Base-by-base conservation (phyloP, 2,888 invertebrate genomes). In the Dynastes grantii region DNA sequence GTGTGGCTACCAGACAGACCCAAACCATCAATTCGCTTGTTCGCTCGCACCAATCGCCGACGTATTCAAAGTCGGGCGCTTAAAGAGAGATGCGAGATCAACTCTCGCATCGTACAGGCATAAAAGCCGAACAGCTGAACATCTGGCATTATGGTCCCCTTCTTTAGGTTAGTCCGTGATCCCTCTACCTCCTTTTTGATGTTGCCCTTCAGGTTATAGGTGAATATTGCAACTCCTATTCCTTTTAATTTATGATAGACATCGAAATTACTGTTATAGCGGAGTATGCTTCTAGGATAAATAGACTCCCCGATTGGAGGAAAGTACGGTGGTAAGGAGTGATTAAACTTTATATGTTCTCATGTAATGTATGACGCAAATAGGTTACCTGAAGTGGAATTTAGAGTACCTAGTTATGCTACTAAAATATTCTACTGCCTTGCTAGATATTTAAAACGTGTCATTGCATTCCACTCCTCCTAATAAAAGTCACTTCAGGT, bases 1-100 rank as follows among this genome's bases (percentile, higher is more conserved):
- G 86, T 87, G 87, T 87, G 88, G 85, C 87, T 83, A 81, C 85
- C 89, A 84, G 90, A 88, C 87, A 89, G 88, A 87, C 87, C 88
- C 86, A 88, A 86, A 81, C 84, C 88, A 86, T 88, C 88, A 76
- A 79, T 82, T 79, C 68, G 61, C 78, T 80, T 73, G 81, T 90
- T 83, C 90, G 71, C 70, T 84, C 81, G 77, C 58, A 77, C 77
- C 73, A 63, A 58, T 37, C 32, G 22, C 37, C 29, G 70, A 40
- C 29, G n/a, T 55, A 75, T 77, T 61, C 27, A 71, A 45, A 58
- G 76, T 67, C 55, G 76, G 80, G 81, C 80, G 80, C 78, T 79
- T 78, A 80, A 80, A 84, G 77, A 79, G 82, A 82, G 84, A 85
- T 29, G 78, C 75, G 32, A 76, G 49, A 53, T 71, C 79, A 71